Conservation (phyloP, 1,140 invertebrate species). For the Pissodes strobi region DNA sequence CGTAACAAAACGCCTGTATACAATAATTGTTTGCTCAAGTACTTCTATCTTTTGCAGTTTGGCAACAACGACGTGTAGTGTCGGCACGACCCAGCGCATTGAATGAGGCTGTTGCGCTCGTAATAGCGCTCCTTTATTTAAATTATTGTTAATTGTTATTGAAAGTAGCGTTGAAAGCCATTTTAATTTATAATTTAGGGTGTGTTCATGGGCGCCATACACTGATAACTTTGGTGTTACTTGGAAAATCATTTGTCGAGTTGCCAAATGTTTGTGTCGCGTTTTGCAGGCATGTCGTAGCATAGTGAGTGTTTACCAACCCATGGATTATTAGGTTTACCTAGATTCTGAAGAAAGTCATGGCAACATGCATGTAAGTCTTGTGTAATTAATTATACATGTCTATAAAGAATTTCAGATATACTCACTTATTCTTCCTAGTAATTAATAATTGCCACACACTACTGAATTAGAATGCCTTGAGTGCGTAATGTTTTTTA, state of each 20-base stretch:
- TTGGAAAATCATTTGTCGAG: not conserved
- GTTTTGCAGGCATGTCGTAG: not conserved
- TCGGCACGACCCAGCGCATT: conserved; percentile 10
- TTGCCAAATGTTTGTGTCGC: not conserved
- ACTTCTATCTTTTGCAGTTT: too few relatives aligned
- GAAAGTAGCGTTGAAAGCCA: conserved; percentile 27
- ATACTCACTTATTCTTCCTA: too few relatives aligned
- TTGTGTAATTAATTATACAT: not conserved
- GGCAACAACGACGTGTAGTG: too few relatives aligned
- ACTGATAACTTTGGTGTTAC: too few relatives aligned
- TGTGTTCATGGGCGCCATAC: too few relatives aligned
- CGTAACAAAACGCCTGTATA: too few relatives aligned
- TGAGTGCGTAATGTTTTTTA: too few relatives aligned
- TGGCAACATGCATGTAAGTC: conserved; percentile 48
- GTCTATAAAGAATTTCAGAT: not conserved
- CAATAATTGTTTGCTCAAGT: too few relatives aligned
- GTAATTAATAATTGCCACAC: too few relatives aligned
- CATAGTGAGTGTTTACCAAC: conserved; percentile 5
- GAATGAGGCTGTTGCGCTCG: conserved; percentile 8
- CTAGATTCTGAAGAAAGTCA: conserved; percentile 29
- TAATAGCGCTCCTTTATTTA: conserved; percentile 28
- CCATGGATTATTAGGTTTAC: conserved; percentile 2
- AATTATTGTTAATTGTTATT: conserved; percentile 37
- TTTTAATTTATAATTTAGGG: conserved; percentile 32
- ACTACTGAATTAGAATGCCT: too few relatives aligned